phyloP scores from a whole-genome alignment of 1,140 invertebrate species.

The Euura saliciscinereae region DNA sequence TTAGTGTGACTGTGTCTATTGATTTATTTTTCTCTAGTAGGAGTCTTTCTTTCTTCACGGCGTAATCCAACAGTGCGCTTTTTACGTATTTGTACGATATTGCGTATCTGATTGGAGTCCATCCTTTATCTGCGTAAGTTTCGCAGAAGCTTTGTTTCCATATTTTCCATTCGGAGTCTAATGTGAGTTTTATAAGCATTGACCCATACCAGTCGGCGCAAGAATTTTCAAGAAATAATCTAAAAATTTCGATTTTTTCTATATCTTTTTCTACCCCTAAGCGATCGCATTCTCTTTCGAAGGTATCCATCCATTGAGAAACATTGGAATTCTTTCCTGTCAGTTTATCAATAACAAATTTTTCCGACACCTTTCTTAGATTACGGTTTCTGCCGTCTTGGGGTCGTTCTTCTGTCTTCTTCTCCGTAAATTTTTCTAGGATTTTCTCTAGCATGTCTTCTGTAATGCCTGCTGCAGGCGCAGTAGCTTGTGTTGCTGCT shows the following conservation, averaged over 20 bases:
- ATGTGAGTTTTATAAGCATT: constrained; percentile 25
- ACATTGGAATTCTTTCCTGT: not conserved
- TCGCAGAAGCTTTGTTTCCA: constrained; percentile 34
- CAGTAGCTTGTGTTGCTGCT: not conserved
- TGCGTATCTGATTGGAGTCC: constrained; percentile 30
- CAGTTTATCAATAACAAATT: not conserved
- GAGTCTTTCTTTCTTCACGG: constrained; percentile 32
- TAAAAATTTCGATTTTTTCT: no score
- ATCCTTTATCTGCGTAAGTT: constrained; percentile 36
- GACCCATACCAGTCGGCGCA: constrained; percentile 28
- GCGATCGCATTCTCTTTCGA: no score
- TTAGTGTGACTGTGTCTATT: constrained; percentile 25
- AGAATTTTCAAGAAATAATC: no score
- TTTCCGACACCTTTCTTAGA: not conserved
- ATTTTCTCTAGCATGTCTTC: not conserved
- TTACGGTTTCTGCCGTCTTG: not conserved
- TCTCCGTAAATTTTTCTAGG: not conserved
- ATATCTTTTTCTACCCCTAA: no score
- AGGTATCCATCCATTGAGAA: no score
- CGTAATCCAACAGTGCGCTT: constrained; percentile 29
- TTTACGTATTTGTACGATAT: constrained; percentile 25
- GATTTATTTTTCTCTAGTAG: constrained; percentile 29
- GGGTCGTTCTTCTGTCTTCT: not conserved
- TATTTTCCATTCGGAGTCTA: constrained; percentile 25
- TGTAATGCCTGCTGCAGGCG: not conserved